Evolutionary conservation across 2,888 invertebrate species (phyloP), one percentile per base, ranked within the genome.

Genomic region (Phengaris alcon): DNA sequence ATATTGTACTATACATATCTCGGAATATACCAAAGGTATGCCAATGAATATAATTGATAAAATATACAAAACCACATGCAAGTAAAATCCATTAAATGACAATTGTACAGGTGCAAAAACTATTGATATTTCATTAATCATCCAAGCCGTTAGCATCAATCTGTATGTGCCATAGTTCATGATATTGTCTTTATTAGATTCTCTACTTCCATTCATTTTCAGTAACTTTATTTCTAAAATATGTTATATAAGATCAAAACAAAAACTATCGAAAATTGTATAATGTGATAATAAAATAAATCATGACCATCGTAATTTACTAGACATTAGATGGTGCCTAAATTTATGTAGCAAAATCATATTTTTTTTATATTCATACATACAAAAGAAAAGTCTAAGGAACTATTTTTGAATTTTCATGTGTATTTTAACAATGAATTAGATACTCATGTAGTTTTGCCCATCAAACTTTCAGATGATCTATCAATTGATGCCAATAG

Each of bases 1-100:
- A 76, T 92, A 93, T 78, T 93, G 93, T 55, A 88, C 87, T 72
- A 93, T 79, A 80, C 88, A 89, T 79, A 93, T 87, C 80, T 92
- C 91, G 15, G 91, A 90, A 82, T 90, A 92, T 57, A 89, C 85
- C 70, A 92, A 78, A 73, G 93, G 93, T 81, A 91, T 87, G 73
- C 90, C 90, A 57, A 90, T 79, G 76, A 91, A 84, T 78, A 91
- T 84, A n/a, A 86, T 82, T 55, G 86, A 78, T 12, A 85, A 12
- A 48, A 83, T 70, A 79, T 90, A 85, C 72, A 90, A 74, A 7
- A 78, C 6, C 57, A 81, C 81, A 77, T 87, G 85, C 3, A 85
- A 75, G 77, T 88, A 91, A 78, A 86, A 89, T 75, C 88, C 88
- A 75, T 82, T 84, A 76, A 90, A 87, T 5, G 91, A 85, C 78